These are phyloP conservation scores for Bombus sylvicola DNA, from an alignment of 1,140 invertebrate genomes.

Conservation along the genomic window DNA sequence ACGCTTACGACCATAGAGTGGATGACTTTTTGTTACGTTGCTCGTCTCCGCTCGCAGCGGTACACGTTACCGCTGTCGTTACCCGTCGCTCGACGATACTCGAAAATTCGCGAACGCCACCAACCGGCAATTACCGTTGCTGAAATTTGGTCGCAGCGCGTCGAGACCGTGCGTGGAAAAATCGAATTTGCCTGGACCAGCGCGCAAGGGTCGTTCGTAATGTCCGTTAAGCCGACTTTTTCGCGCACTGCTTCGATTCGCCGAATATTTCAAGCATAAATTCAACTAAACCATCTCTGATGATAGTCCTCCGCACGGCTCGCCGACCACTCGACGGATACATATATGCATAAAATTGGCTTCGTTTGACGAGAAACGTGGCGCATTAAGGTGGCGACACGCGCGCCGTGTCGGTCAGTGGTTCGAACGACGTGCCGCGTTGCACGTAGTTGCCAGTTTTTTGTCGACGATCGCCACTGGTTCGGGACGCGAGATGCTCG, in stretches of 20 bases:
- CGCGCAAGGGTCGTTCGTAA: too few species aligned
- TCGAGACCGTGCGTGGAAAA: background rate
- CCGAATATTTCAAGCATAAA: background rate
- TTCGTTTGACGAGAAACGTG: background rate
- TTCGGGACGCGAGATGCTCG: background rate
- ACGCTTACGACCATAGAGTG: background rate
- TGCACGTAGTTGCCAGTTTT: background rate
- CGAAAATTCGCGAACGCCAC: background rate
- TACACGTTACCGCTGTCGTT: background rate
- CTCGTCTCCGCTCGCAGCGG: background rate
- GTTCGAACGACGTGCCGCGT: background rate
- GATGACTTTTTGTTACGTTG: background rate
- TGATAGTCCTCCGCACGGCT: fast-evolving
- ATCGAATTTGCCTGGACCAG: background rate
- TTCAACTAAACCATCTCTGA: background rate
- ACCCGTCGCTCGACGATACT: too few species aligned
- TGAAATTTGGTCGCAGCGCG: background rate
- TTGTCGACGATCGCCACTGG: background rate
- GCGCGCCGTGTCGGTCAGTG: too few species aligned
- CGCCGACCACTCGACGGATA: background rate
- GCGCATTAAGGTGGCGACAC: too few species aligned
- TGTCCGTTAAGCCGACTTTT: too few species aligned
- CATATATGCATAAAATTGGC: background rate
- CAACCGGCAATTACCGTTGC: too few species aligned
- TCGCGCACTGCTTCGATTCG: background rate